Evolutionary conservation across 2,113 vertebrate species (phyloP), one percentile per base, ranked within the genome.

Genomic region (Pteronura brasiliensis): DNA sequence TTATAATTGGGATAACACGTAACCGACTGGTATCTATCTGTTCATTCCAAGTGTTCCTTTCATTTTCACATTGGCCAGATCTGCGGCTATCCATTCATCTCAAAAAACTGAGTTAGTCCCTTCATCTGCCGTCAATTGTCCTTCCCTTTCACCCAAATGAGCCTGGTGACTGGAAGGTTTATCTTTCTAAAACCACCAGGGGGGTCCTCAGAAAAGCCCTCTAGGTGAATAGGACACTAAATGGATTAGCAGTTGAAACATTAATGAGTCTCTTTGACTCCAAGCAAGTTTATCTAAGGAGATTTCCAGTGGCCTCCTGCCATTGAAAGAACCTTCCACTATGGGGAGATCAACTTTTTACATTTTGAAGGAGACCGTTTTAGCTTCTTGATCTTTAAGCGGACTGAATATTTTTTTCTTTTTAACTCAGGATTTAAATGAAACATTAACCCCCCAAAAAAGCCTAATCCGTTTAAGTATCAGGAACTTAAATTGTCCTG

Each of bases 161-260:
- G 7, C 10, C 15, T 44, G n/a, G 57, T 83, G 63, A 52, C 61
- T 79, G 57, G 20, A 65, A 96, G 7, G 42, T 65, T 93, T 88
- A 81, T 80, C 85, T 87, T 93, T 71, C 83, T 95, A 80, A 96
- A 95, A 36, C 67, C 84, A 65, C 52, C 39, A 39, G 27, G 57
- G 80, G 3, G 31, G 0, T 74, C 27, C 81, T 72, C n/a, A 29
- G 82, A 61, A 11, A 81, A 93, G 76, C 57, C 57, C n/a, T 5
- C 36, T 55, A n/a, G 59, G 79, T 39, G 88, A 98, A 97, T 82
- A 42, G 94, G 90, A 52, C 87, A 65, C 81, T 79, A 55, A 97
- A 55, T 76, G 59, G 82, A 74, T 59, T 85, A 69, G 93, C 67
- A 76, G 36, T 86, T 74, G 83, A 95, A 91, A 92, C 63, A 92